Conservation (phyloP, 2,797 vertebrate species). For the Staurois parvus region DNA sequence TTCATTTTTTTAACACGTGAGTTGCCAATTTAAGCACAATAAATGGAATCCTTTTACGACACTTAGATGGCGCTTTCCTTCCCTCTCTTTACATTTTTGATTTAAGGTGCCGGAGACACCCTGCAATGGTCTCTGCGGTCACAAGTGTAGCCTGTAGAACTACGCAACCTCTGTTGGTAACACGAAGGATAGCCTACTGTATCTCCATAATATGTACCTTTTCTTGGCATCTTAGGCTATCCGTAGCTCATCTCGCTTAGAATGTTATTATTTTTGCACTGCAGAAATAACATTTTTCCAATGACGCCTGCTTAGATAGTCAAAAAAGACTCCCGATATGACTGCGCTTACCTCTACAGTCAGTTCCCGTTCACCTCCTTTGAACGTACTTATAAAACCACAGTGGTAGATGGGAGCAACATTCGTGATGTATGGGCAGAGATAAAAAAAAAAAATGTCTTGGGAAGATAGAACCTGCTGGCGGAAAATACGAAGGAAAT, state of each 20-base stretch:
- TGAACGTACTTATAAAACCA: slow-evolving; percentile 9
- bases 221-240: background rate
- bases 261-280: background rate
- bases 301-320: background rate
- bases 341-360: background rate
- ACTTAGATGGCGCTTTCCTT: too few relatives aligned
- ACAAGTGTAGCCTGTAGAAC: background rate
- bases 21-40: too few relatives aligned
- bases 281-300: background rate
- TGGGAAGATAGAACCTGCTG: slow-evolving; percentile 48
- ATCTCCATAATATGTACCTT: slow-evolving; percentile 4
- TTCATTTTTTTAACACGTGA: too few relatives aligned
- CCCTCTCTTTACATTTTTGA: too few relatives aligned
- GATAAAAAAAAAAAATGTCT: slow-evolving; percentile 17
- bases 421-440: background rate
- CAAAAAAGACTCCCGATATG: background rate
- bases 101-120: background rate
- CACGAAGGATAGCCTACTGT: background rate
- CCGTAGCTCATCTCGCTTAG: background rate
- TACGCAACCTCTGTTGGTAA: background rate
- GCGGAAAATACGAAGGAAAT: slow-evolving; percentile 72
- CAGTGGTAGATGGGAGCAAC: slow-evolving; percentile 21
- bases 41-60: too few relatives aligned
- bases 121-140: background rate
- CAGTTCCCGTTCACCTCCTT: background rate